These are phyloP conservation scores for Ophioninae sp. DNA, from an alignment of 2,888 invertebrate species.

Conservation along the genomic window DNA sequence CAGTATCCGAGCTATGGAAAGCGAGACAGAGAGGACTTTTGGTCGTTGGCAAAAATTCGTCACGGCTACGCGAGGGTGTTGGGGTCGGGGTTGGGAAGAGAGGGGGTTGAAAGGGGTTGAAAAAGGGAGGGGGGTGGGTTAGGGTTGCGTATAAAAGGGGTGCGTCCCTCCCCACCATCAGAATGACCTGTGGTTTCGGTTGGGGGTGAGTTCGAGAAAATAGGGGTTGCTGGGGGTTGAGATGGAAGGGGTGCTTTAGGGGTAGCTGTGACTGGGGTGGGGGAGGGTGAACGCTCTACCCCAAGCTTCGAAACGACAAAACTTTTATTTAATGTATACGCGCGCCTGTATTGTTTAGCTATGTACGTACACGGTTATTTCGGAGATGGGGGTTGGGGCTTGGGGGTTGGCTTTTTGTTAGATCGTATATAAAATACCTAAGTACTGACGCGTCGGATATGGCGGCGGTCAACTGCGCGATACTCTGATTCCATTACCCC, in stretches of 20 bases:
- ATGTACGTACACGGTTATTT: slow-evolving; percentile 37
- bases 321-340: slow-evolving; percentile 53
- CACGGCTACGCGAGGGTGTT: slow-evolving; percentile 45
- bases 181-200: too few species aligned
- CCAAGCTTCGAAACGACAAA: slow-evolving; percentile 21
- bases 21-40: neutral
- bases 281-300: neutral
- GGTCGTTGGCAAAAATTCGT: slow-evolving; percentile 52
- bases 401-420: neutral
- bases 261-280: neutral
- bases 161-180: too few species aligned
- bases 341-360: neutral
- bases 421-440: neutral
- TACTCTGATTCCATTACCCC: slow-evolving; percentile 43
- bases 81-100: slow-evolving; percentile 1
- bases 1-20: neutral
- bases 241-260: too few species aligned
- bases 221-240: too few species aligned
- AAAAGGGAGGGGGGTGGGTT: neutral
- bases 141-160: too few species aligned
- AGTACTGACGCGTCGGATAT: slow-evolving; percentile 17
- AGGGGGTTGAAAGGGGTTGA: neutral
- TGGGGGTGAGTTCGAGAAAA: too few species aligned
- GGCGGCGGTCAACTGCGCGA: slow-evolving; percentile 17
- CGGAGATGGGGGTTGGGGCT: neutral